These are phyloP conservation scores for Cantharis nigra DNA, from an alignment of 2,888 invertebrate species.

Conservation along the genomic window DNA sequence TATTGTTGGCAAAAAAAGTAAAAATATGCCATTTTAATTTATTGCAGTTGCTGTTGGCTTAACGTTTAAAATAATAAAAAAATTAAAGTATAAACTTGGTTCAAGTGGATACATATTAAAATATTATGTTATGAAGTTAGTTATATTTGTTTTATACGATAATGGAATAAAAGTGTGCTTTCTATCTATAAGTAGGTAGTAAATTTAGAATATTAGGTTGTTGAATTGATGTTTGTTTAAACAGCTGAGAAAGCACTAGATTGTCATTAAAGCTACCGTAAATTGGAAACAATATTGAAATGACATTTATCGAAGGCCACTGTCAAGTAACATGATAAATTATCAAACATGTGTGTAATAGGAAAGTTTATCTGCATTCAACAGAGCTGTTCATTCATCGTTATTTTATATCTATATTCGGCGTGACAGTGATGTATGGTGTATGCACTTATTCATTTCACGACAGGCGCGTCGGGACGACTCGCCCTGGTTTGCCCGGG, in stretches of 20 bases:
- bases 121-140: not conserved
- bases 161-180: not conserved
- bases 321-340: constrained; percentile 52
- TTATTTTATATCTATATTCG: constrained; percentile 58
- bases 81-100: not conserved
- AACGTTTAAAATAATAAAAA: not conserved
- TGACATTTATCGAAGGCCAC: constrained; percentile 30
- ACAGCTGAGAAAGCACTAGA: not conserved
- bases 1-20: not conserved
- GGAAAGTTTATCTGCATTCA: constrained; percentile 57
- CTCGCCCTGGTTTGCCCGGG: constrained; percentile 45
- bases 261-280: constrained; percentile 9
- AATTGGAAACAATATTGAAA: constrained; percentile 27
- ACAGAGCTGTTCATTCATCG: constrained; percentile 57
- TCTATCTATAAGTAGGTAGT: not conserved
- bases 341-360: constrained; percentile 56
- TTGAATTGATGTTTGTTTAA: not conserved
- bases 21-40: not conserved
- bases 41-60: not conserved
- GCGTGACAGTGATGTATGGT: constrained; percentile 58
- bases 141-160: not conserved
- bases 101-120: not conserved
- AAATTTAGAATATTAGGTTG: not conserved
- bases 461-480: constrained; percentile 48
- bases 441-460: constrained; percentile 57